Evolutionary conservation across 2,113 vertebrate genomes (phyloP), one percentile per base, ranked within the genome.

Genomic region (Brienomyrus longianalis): DNA sequence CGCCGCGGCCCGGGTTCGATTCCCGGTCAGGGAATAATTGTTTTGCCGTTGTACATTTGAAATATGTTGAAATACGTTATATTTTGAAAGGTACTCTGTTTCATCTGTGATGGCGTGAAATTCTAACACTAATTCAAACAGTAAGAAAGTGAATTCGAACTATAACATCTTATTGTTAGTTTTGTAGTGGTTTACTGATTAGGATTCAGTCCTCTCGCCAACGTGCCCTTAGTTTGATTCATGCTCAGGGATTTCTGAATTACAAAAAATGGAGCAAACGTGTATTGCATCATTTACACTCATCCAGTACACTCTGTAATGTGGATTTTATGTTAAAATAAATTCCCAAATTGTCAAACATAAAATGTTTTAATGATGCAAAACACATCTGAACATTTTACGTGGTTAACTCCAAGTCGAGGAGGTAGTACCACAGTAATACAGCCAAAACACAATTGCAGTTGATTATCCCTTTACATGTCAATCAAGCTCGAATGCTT

Each of bases 1-100:
- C 91, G 91, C 91, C 91, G 89, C 91, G 91, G 91, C 88, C 91
- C 89, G 91, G 91, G 89, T 91, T 91, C 91, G 91, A 91, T 91
- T 91, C 89, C 86, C 90, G 90, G 90, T 90, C 90, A 91, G 90
- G 90, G 90, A 90, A 90, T 1, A 0, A 0, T 9, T 8, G 0
- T 23, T 59, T 59, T 59, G 1, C 1, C 7, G 21, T n/a, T 59
- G 21, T 59, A 11, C 21, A 59, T 59, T 59, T 23, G 1, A 59
- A n/a, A 8, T 59, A n/a, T 23, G 21, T 59, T 21, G 5, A n/a
- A n/a, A n/a, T n/a, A 0, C 6, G 21, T 59, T 7, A 23, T 59
- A 56, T 19, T 56, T 21, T 56, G 19, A 56, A 59, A 8, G 21
- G 21, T 59, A n/a, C 7, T 59, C 21, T 11, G 6, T 59, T 21